These are phyloP conservation scores for Labrus mixtus DNA, from an alignment of 2,113 vertebrate species.

Conservation along the genomic window DNA sequence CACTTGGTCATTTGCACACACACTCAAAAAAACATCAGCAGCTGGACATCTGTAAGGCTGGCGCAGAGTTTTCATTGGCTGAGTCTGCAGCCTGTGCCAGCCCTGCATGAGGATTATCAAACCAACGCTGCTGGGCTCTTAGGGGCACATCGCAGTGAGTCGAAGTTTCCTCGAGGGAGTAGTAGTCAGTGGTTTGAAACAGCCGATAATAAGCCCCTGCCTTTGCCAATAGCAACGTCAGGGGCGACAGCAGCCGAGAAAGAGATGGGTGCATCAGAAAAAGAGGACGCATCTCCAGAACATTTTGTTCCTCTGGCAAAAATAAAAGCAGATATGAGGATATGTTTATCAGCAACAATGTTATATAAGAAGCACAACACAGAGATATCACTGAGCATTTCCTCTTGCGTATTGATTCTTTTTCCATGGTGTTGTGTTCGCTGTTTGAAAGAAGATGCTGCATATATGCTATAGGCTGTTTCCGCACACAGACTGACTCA, in stretches of 20 bases:
- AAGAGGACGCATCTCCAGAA: constrained; percentile 62
- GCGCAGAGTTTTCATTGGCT: constrained; percentile 21
- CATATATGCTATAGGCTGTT: not conserved
- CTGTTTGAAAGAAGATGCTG: constrained; percentile 9
- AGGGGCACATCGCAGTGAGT: constrained; percentile 53
- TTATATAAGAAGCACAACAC: constrained; percentile 43
- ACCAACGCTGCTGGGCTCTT: constrained; percentile 45
- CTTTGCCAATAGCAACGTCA: constrained; percentile 67
- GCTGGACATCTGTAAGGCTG: constrained; percentile 51
- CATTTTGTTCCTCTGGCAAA: constrained; percentile 75
- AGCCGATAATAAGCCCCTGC: constrained; percentile 70
- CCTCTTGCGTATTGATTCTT: constrained; percentile 13
- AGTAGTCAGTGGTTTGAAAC: constrained; percentile 60
- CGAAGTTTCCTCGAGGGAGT: constrained; percentile 67
- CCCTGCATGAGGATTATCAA: constrained; percentile 57
- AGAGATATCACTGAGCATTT: constrained; percentile 18
- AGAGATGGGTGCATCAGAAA: constrained; percentile 55
- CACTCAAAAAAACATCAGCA: constrained; percentile 35
- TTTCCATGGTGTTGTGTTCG: constrained; percentile 12
- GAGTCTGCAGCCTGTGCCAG: constrained; percentile 56
- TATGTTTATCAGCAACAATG: constrained; percentile 57
- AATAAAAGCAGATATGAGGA: constrained; percentile 54
- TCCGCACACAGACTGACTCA: constrained; percentile 24
- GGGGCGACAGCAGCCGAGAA: constrained; percentile 48
- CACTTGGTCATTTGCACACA: constrained; percentile 36